Base-by-base conservation (phyloP, 2,797 vertebrate species). In the Pelodytes ibericus region DNA sequence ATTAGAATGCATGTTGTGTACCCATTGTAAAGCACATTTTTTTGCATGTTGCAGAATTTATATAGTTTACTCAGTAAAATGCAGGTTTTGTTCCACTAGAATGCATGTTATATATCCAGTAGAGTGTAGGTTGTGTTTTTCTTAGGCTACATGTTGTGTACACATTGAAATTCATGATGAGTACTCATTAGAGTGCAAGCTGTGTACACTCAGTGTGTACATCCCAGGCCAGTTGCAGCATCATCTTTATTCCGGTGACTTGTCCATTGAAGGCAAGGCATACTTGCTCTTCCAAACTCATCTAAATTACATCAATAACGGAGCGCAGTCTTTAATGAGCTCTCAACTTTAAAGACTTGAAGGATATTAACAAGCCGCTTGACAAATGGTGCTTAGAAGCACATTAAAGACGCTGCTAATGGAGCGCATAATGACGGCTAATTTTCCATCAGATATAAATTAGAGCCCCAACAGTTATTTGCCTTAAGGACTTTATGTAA, bases 401-500 rank as follows among this genome's bases (percentile, higher is more conserved):
- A 99, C 97, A 99, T 99, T 99, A 99, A 99, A 99, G 97, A 98
- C 96, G 93, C 95, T 92, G 96, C 96, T 99, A 99, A 99, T 99
- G 96, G 97, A 93, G 95, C 94, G 94, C 97, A 98, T 99, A 99
- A 99, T 99, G 97, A 99, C 94, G 96, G 96, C 96, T 99, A 99
- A 99, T 99, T 99, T 99, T 98, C 97, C 94, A 99, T 98, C 96
- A 98, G 95, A 99, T 98, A 98, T 98, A 99, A 99, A 98, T 98
- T 98, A 98, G 96, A 98, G 96, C 95, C 96, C 97, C 97, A 98
- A 98, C 96, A 98, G 96, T 98, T 99, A 98, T 99, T 99, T 98
- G 97, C 97, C 97, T 98, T 98, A 98, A 99, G 97, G 97, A 98
- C 96, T 99, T 99, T 99, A 99, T 99, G 97, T 97, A 98, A 99